These are phyloP conservation scores for Elgaria multicarinata DNA, from an alignment of 2,113 vertebrate genomes.

Conservation along the genomic window DNA sequence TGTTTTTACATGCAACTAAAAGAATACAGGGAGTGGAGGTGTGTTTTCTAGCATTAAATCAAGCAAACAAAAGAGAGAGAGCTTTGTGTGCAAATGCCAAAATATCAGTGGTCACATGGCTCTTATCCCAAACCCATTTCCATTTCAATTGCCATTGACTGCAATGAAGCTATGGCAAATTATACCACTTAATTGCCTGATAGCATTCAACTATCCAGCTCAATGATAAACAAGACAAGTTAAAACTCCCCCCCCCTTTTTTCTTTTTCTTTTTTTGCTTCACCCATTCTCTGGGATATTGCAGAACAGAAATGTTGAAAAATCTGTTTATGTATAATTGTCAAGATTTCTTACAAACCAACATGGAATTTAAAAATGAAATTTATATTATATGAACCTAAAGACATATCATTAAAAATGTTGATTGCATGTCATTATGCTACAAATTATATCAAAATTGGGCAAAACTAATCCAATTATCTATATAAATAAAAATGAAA, in stretches of 20 bases:
- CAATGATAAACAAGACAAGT: neutral
- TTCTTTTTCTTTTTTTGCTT: neutral
- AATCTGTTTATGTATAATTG: neutral
- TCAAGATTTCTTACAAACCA: neutral
- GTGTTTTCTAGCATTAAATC: conserved; percentile 50
- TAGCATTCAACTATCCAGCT: neutral
- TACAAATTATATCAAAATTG: neutral
- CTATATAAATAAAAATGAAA: no score
- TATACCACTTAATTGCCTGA: conserved; percentile 49
- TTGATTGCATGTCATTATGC: neutral
- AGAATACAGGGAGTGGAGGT: conserved; percentile 38
- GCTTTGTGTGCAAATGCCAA: conserved; percentile 43
- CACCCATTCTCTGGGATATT: neutral
- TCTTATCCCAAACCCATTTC: conserved; percentile 37
- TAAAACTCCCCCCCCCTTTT: neutral
- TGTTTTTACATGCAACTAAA: conserved; percentile 20
- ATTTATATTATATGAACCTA: no score
- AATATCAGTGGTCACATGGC: conserved; percentile 45
- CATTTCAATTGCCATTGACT: conserved; percentile 50
- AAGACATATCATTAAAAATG: neutral
- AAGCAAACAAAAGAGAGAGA: conserved; percentile 41
- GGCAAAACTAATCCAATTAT: neutral
- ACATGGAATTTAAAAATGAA: neutral
- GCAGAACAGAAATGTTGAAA: neutral
- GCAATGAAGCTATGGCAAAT: conserved; percentile 45